Base-by-base conservation (phyloP, 2,797 vertebrate species). In the Enteromius unitaeniatus region DNA sequence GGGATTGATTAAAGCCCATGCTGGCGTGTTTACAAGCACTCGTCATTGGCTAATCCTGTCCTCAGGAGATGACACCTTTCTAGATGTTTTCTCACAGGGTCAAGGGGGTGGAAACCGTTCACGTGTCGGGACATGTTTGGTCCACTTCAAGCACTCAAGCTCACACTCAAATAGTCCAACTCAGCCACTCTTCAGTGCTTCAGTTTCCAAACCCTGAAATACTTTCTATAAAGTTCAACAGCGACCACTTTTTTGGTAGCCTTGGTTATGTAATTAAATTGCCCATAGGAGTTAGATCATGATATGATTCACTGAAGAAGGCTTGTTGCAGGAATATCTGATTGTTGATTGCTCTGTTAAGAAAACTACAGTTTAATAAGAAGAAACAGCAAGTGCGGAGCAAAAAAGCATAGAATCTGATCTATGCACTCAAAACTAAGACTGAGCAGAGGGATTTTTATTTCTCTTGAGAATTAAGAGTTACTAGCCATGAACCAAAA, bases 41-140 rank as follows among this genome's bases (percentile, higher is more conserved):
- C 14, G 0, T 64, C 79, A 34, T 45, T 42, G 79, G 51, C 23
- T 73, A 13, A 73, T 37, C 40, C 69, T 81, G 55, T 81, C 69
- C 40, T 51, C 26, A 68, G 42, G 42, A 73, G 79, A 28, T 81
- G 79, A 64, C 19, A 17, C 53, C 23, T 81, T 81, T 62, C 26
- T 81, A 42, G 67, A 6, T 0, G 23, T 45, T 60, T 73, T 40
- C 37, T 45, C 53, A 23, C 23, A 23, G 68, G 58, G 69, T 81
- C 67, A 74, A 81, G 37, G 23, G 34, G 14, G 17, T 3, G 26
- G 67, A 58, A 31, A 42, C 23, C 5, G 51, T 17, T 60, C n/a
- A 69, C n/a, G 3, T 40, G 79, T 81, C 17, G 34, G 40, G 55
- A 81, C 55, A 28, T 34, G 65, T 80, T 70, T 17, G 2, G 23